Evolutionary conservation across 2,797 vertebrate species (phyloP), one percentile per base, ranked within the genome.

Genomic region (Nyctibius grandis): DNA sequence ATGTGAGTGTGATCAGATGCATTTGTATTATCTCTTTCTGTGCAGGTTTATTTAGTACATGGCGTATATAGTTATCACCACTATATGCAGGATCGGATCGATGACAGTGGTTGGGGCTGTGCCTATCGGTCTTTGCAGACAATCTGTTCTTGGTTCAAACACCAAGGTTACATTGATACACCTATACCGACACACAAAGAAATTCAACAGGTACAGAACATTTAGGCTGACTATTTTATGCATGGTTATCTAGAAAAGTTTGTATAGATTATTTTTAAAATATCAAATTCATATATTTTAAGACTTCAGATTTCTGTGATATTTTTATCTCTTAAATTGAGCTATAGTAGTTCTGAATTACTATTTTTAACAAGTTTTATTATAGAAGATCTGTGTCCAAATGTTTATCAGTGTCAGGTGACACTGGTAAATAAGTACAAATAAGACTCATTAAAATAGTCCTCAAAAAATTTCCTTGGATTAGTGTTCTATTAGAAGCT

Each of bases 101-200:
- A 99, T 69, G 99, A 99, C 98, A 99, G 96, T 2, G 99, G 99
- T 63, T 99, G 99, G 99, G 99, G 99, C 95, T 99, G 99, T 80
- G 99, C 99, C 22, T 99, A 99, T 89, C 98, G 99, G 18, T 99
- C 99, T 31, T 96, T 99, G 61, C 99, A 99, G 97, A 99, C 99
- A 9, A 98, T 99, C 98, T 99, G 99, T 96, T 99, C 99, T 56
- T 99, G 99, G 99, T 99, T 99, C 98, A 98, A 65, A 96, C 98
- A 99, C 85, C 99, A 99, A 84, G 99, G 99, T 45, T 99, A 99
- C 31, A 83, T 97, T 3, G 98, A 99, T 31, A 96, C 48, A 11
- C 9, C 97, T 25, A 96, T 99, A 74, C 99, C 99, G 38, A 98
- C 98, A 73, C 99, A 99, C 97, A 99, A 94, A 87, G 98, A 99